These are phyloP conservation scores for Stenopsyche tienmushanensis DNA, from an alignment of 1,140 invertebrate species.

Conservation along the genomic window DNA sequence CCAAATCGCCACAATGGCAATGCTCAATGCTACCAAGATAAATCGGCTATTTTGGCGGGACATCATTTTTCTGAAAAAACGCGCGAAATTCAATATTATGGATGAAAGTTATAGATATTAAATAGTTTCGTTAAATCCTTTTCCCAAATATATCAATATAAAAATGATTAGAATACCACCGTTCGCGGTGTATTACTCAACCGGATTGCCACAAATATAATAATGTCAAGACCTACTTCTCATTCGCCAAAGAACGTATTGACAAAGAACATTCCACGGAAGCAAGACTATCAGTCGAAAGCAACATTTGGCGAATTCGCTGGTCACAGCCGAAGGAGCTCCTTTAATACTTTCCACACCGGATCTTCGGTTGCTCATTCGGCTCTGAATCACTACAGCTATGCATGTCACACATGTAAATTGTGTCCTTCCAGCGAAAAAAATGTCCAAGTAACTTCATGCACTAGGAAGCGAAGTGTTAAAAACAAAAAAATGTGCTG, in stretches of 20 bases:
- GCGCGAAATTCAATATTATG: neutral
- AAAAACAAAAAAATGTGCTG: neutral
- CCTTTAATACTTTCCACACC: constrained; percentile 7
- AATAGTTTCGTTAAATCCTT: neutral
- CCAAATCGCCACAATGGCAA: constrained; percentile 30
- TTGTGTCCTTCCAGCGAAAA: constrained; percentile 2
- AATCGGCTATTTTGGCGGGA: constrained; percentile 23
- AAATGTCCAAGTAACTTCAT: neutral
- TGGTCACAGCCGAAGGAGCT: neutral
- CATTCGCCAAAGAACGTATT: neutral
- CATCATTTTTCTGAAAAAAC: constrained; percentile 29
- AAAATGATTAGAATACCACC: neutral
- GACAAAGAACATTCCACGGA: neutral
- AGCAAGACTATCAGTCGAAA: neutral
- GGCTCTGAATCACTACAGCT: neutral
- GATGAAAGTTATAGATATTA: neutral
- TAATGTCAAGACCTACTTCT: neutral
- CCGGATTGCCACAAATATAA: neutral
- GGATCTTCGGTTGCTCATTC: neutral
- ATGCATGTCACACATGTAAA: neutral
- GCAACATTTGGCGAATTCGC: neutral
- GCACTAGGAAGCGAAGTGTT: neutral
- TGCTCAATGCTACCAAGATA: constrained; percentile 22
- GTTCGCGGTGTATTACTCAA: neutral
- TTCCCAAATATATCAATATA: too few relatives aligned